Percentiles rank a stretch among this genome's conserved stretches.
These are phyloP conservation scores for Peromyscus californicus DNA, from an alignment of 2,113 vertebrate species.

Conservation along the genomic window DNA sequence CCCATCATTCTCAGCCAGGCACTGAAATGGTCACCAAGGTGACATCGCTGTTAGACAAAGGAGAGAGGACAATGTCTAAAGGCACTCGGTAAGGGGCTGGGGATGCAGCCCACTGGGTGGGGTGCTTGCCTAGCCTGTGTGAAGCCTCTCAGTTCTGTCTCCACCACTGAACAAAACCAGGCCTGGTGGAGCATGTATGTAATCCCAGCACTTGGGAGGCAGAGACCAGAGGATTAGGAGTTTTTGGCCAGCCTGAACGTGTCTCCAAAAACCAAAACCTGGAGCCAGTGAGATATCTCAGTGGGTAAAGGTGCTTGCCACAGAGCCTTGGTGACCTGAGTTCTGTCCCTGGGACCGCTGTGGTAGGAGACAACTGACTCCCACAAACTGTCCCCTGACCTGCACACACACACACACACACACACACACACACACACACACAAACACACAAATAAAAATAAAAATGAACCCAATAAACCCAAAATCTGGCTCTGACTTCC, in stretches of 20 bases:
- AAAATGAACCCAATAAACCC: too few relatives aligned
- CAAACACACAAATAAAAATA: not conserved
- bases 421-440: not conserved
- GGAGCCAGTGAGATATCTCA: not conserved
- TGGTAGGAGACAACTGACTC: not conserved
- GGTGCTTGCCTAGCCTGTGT: not conserved
- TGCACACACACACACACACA: too few relatives aligned
- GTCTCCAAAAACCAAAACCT: not conserved
- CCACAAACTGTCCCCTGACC: not conserved
- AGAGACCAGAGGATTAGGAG: not conserved
- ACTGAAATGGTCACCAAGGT: not conserved
- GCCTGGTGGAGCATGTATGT: not conserved
- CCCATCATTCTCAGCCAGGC: not conserved
- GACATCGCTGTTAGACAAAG: too few relatives aligned
- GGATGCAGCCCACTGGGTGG: not conserved
- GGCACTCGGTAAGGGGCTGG: not conserved
- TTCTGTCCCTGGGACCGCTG: not conserved
- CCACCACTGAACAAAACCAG: not conserved
- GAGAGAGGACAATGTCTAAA: not conserved
- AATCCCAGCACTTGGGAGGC: not conserved
- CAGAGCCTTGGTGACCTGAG: not conserved
- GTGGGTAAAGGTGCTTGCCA: not conserved
- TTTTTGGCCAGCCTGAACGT: not conserved
- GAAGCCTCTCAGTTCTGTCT: not conserved
- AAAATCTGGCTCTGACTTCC: not conserved